These are phyloP conservation scores for Chirona hameri DNA, from an alignment of 2,888 invertebrate species.

Conservation along the genomic window DNA sequence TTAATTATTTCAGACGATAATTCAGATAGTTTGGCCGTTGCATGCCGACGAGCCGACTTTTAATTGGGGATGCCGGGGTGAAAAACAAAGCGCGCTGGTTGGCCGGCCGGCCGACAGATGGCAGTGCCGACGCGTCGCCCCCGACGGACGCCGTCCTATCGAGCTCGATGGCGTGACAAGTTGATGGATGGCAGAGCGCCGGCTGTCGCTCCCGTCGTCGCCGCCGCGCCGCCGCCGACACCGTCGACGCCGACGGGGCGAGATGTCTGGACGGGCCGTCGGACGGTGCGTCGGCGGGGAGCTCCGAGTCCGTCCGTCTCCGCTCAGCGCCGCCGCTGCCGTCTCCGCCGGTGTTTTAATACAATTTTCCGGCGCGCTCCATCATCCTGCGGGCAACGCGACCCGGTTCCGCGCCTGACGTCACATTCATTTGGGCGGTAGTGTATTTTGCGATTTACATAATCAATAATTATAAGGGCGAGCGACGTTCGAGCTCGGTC, in stretches of 20 bases:
- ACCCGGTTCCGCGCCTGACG: neutral
- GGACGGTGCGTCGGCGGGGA: neutral
- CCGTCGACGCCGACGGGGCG: neutral
- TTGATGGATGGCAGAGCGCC: conserved; percentile 9
- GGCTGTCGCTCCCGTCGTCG: conserved; percentile 9
- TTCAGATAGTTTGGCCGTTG: conserved; percentile 29
- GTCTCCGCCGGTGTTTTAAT: neutral
- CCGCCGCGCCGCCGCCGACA: neutral
- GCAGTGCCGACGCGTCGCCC: neutral
- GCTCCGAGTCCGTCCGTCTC: neutral
- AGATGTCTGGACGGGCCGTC: neutral
- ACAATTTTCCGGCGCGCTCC: neutral
- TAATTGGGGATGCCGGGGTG: conserved; percentile 6
- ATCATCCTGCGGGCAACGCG: neutral
- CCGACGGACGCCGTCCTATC: neutral
- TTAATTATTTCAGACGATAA: conserved; percentile 29
- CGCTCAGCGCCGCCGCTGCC: neutral
- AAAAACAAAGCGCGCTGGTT: conserved; percentile 10
- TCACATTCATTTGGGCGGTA: neutral
- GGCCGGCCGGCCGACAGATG: neutral
- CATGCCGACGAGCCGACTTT: conserved; percentile 27
- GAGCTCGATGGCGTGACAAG: conserved; percentile 1
- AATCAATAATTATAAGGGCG: conserved; percentile 7
- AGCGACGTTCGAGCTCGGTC: neutral
- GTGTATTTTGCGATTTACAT: neutral